Conservation (phyloP, 2,888 invertebrate genomes). For the Epistrophe grossulariae region DNA sequence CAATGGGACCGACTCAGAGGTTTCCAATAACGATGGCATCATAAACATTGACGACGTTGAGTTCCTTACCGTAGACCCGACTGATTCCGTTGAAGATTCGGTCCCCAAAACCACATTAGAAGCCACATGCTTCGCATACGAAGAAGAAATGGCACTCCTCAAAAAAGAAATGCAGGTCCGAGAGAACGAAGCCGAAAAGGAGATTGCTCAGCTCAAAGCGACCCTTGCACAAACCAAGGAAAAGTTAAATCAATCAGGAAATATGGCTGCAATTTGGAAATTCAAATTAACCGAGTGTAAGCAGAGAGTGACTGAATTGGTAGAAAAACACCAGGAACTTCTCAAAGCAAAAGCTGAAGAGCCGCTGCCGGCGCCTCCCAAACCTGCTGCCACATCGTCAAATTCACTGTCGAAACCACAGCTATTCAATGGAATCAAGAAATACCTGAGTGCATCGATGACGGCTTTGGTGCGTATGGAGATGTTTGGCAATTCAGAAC, state of each 20-base stretch:
- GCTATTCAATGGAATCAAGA: conserved; percentile 82
- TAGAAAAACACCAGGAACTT: background rate
- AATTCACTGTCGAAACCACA: conserved; percentile 79
- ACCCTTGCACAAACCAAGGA: conserved; percentile 27
- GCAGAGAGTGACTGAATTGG: conserved; percentile 16
- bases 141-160: conserved; percentile 17
- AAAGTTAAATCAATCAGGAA: background rate
- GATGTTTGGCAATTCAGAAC: conserved; percentile 82
- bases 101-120: conserved; percentile 23
- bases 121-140: background rate
- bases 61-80: background rate
- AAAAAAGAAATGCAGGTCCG: conserved; percentile 22
- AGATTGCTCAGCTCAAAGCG: conserved; percentile 16
- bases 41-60: conserved; percentile 27
- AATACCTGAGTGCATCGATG: conserved; percentile 82
- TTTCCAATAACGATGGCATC: background rate
- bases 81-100: background rate
- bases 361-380: background rate
- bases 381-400: background rate
- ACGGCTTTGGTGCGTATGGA: conserved; percentile 83
- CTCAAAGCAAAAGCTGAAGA: background rate
- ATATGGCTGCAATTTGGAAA: background rate
- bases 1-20: background rate
- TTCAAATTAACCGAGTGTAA: conserved; percentile 6
- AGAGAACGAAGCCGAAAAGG: background rate